phyloP scores from a whole-genome alignment of 2,113 vertebrate genomes.

The human (Homo sapiens) region GRCh38 chr1:159132501-159133000 shows the following conservation, averaged over 20 bases:
- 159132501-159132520: not conserved
- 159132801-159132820: not conserved
- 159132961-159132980: not conserved
- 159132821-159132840: not conserved
- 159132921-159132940: not conserved
- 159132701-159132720: not conserved
- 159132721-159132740: not conserved
- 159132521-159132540: not conserved
- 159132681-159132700: not conserved
- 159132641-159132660: not conserved
- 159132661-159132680: not conserved
- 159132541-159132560: not conserved
- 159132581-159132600: not conserved
- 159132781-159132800: not conserved
- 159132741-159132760: accelerated
- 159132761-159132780: not conserved
- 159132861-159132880: not conserved
- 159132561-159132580: not conserved
- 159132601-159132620: too few relatives aligned
- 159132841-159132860: not conserved
- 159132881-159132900: not conserved
- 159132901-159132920: not conserved
- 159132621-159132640: not conserved
- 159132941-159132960: not conserved
- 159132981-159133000: not conserved